A percentile compares a stretch with the other conserved stretches of the same genome.
Evolutionary conservation across 2,797 vertebrate species (phyloP).

Genomic region (Hemitrygon akajei): DNA sequence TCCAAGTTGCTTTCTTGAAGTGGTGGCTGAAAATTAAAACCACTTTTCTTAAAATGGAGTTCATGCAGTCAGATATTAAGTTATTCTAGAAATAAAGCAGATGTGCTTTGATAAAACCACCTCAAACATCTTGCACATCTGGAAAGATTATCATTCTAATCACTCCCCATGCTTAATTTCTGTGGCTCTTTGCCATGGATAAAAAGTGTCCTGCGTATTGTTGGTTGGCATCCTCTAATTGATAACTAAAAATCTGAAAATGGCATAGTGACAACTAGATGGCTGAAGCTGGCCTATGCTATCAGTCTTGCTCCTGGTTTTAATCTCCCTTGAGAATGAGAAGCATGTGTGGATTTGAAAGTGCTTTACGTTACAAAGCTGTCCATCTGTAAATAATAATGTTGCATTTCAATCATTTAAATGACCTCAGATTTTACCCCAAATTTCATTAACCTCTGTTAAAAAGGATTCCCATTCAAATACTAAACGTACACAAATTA

Average conservation of each 20-base stretch:
- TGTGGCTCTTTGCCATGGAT: conserved; percentile 7
- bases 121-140: conserved; percentile 19
- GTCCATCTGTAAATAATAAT: conserved; percentile 25
- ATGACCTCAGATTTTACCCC: not conserved
- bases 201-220: not conserved
- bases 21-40: conserved; percentile 9
- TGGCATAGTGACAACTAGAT: conserved; percentile 3
- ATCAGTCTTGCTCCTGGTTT: conserved; percentile 16
- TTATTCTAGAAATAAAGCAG: conserved; percentile 20
- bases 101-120: conserved; percentile 18
- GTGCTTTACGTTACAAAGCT: conserved; percentile 1
- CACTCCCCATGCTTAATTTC: not conserved
- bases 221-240: not conserved
- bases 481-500: not conserved
- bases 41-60: not conserved
- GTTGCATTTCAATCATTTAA: conserved; percentile 5
- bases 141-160: conserved; percentile 12
- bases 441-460: not conserved
- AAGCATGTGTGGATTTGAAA: not conserved
- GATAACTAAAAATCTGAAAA: not conserved
- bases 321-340: conserved; percentile 21
- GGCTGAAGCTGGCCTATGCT: not conserved
- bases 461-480: not conserved
- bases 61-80: not conserved
- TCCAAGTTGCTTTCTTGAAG: not conserved